Base-by-base conservation (phyloP, 2,888 invertebrate genomes). In the Drosophila aldrichi region DNA sequence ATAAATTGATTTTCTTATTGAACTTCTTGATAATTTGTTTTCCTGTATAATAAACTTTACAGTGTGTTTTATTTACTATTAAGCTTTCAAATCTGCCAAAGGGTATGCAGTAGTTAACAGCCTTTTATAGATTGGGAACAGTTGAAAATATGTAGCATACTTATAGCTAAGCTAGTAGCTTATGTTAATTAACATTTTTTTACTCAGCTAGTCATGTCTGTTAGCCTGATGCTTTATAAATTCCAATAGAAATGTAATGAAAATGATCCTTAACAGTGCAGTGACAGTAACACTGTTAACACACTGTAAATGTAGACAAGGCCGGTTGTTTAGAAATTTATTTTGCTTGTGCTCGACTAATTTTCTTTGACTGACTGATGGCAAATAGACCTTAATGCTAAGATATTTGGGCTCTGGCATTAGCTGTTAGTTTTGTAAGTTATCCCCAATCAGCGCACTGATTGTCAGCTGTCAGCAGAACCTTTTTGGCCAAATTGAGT, bases 381-480 rank as follows among this genome's bases (percentile, higher is more conserved):
- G 22, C 7, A 22, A 44, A 10, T 25, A 7, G 16, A 25, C n/a
- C 29, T 7, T 7, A 48, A n/a, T 29, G 6, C 16, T 29, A 29
- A 4, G 6, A 29, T 2, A 18, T 16, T 10, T 29, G 6, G n/a
- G 6, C 9, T 6, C 14, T 6, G 6, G n/a, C n/a, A 48, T 48
- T 18, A 29, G 10, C n/a, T n/a, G 48, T 48, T 48, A 29, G 29
- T 29, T 29, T 29, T 29, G 25, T 12, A 48, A 29, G 10, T 12
- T 48, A 48, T 29, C 48, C 29, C 6, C 29, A 48, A 48, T 48
- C 48, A 48, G 6, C 29, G 29, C 29, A 29, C 29, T 29, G 29
- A 48, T 48, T 48, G 48, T n/a, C 48, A 48, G 29, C 48, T 48
- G 48, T 48, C 48, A n/a, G 29, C 29, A 7, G 10, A 49, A 32